phyloP scores from a whole-genome alignment of 1,140 invertebrate species.

The Philotrypesis tridentata region DNA sequence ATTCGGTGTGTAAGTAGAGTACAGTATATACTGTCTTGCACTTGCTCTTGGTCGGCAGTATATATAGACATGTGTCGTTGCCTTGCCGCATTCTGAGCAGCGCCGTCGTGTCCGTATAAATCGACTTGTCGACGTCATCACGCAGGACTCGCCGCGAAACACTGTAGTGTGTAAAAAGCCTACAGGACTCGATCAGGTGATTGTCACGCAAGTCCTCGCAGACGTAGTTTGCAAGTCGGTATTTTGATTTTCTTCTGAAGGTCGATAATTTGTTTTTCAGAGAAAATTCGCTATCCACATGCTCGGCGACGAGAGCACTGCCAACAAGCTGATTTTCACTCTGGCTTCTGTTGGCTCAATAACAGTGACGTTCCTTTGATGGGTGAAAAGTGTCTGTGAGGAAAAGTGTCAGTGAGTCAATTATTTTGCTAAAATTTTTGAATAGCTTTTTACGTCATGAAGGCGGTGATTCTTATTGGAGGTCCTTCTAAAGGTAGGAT shows the following conservation, averaged over 20 bases:
- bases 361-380: not conserved
- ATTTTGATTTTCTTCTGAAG: not conserved
- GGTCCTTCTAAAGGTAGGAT: constrained; percentile 83
- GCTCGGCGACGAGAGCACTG: not conserved
- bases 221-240: too few relatives aligned
- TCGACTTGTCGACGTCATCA: constrained; percentile 39
- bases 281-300: not conserved
- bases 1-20: too few relatives aligned
- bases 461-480: constrained; percentile 85
- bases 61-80: constrained; percentile 13
- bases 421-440: constrained; percentile 13
- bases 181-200: not conserved
- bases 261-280: not conserved
- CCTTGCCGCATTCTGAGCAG: constrained; percentile 13
- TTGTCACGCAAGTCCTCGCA: not conserved
- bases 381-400: not conserved
- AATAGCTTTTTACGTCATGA: constrained; percentile 76
- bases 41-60: not conserved
- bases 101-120: constrained; percentile 30
- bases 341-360: not conserved
- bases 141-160: not conserved
- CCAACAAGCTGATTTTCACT: not conserved
- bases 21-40: too few relatives aligned
- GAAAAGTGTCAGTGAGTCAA: not conserved
- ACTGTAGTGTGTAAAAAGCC: not conserved